Conservation (phyloP, 2,797 vertebrate species). For the Lutjanus campechanus region DNA sequence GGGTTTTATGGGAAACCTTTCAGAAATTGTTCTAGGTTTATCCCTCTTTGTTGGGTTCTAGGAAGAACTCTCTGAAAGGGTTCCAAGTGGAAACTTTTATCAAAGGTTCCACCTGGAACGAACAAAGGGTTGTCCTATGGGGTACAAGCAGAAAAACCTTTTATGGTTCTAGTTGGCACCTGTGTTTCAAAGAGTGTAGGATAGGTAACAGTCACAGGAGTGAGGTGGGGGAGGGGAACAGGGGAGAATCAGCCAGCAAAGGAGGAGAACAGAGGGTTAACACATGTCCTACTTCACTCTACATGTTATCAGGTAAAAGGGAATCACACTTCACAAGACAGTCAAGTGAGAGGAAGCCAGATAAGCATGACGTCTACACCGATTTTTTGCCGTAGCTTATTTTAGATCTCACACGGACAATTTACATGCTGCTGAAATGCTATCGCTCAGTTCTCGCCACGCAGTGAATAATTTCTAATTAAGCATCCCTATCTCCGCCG, state of each 20-base stretch:
- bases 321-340: conserved; percentile 55
- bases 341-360: conserved; percentile 45
- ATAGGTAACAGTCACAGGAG: conserved; percentile 28
- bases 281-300: conserved; percentile 69
- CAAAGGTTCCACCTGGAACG: too few relatives aligned
- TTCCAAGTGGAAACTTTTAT: too few relatives aligned
- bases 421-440: conserved; percentile 70
- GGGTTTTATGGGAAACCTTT: too few relatives aligned
- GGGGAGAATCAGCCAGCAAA: not conserved
- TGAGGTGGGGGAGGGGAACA: not conserved
- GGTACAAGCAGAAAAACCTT: too few relatives aligned
- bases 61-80: too few relatives aligned
- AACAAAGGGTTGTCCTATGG: too few relatives aligned
- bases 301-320: conserved; percentile 63
- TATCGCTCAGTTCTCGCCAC: conserved; percentile 71
- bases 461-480: conserved; percentile 83
- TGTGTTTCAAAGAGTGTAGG: conserved; percentile 16
- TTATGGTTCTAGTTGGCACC: too few relatives aligned
- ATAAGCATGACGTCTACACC: conserved; percentile 56
- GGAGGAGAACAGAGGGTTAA: conserved; percentile 49
- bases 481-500: conserved; percentile 78
- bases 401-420: conserved; percentile 70
- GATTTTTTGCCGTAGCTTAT: conserved; percentile 55
- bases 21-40: too few relatives aligned
- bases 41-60: too few relatives aligned